Base-by-base conservation (phyloP, 2,797 vertebrate genomes). In the Anisognathus igniventris region DNA sequence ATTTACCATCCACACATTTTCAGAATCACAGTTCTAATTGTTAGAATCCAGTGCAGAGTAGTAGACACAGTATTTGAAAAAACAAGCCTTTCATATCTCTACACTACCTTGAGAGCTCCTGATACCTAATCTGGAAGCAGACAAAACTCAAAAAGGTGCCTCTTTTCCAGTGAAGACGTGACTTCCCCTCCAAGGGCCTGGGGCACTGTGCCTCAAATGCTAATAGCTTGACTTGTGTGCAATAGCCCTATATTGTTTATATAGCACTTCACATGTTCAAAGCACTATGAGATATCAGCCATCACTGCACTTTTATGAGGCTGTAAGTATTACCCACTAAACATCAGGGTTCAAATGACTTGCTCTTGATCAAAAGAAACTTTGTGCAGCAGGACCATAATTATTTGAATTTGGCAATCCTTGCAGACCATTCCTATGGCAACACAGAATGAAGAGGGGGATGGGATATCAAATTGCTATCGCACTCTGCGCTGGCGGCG, bases 251-350 rank as follows among this genome's bases (percentile, higher is more conserved):
- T 81, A 58, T 72, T 95, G 95, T 95, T 95, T 96, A 92, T 86
- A 93, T 23, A 91, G 90, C 94, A 90, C 94, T 95, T 88, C 86
- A 91, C 85, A 86, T 93, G 93, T 95, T 95, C 93, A 96, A 96
- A 96, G 96, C 80, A 51, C 83, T 58, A 92, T 68, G 66, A 96
- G 93, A 90, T 96, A 96, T 90, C 92, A 86, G 92, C 85, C 94
- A 94, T 78, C 77, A 47, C 76, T 84, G 73, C 77, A 40, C 64
- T 95, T 96, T 96, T 95, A 95, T 70, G 88, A 94, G 96, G 90
- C 86, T 94, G 14, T 92, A 92, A 96, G 82, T 91, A 76, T 85
- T 93, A 64, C 83, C 83, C 94, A 92, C 84, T 95, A 94, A 95
- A 93, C 80, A 64, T 93, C n/a, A 90, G 57, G 53, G 80, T 82